A percentile compares a stretch with the other conserved stretches of the same genome.
Conservation (phyloP, 2,113 vertebrate genomes). For the Aspiorhynchus laticeps region DNA sequence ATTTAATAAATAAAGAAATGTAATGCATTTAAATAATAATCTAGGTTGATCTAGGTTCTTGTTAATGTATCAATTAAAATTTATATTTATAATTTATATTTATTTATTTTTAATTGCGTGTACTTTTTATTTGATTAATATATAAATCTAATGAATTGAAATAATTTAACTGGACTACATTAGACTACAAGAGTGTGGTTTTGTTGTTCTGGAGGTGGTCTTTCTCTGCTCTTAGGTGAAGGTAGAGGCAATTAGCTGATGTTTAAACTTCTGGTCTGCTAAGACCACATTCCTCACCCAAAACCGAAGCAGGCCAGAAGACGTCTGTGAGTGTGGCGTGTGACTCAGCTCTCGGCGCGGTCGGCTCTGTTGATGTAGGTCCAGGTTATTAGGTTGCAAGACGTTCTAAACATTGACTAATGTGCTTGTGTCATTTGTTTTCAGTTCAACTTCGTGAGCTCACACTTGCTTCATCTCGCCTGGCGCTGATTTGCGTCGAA, state of each 20-base stretch:
- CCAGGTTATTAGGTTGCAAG: constrained; percentile 7
- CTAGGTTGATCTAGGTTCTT: too few species aligned
- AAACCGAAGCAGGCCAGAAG: constrained; percentile 19
- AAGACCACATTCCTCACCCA: constrained; percentile 44
- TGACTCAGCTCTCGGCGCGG: constrained; percentile 12
- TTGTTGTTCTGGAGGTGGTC: not conserved
- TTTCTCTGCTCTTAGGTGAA: not conserved
- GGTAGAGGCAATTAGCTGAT: not conserved
- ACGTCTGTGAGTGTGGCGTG: not conserved
- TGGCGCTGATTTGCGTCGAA: constrained; percentile 30
- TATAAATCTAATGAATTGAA: not conserved
- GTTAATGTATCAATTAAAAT: not conserved
- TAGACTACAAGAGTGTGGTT: not conserved
- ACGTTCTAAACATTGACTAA: not conserved
- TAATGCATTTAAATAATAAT: not conserved
- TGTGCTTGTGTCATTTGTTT: constrained; percentile 43
- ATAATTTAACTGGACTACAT: not conserved
- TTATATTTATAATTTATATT: not conserved
- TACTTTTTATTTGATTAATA: not conserved
- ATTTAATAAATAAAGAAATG: too few species aligned
- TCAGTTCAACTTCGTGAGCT: constrained; percentile 12
- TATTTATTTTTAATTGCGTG: too few species aligned
- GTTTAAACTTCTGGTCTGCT: constrained; percentile 24
- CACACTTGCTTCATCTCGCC: constrained; percentile 35
- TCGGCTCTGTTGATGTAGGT: constrained; percentile 3